Conservation (phyloP, 2,113 vertebrate species). For the Corythoichthys haematopterus region DNA sequence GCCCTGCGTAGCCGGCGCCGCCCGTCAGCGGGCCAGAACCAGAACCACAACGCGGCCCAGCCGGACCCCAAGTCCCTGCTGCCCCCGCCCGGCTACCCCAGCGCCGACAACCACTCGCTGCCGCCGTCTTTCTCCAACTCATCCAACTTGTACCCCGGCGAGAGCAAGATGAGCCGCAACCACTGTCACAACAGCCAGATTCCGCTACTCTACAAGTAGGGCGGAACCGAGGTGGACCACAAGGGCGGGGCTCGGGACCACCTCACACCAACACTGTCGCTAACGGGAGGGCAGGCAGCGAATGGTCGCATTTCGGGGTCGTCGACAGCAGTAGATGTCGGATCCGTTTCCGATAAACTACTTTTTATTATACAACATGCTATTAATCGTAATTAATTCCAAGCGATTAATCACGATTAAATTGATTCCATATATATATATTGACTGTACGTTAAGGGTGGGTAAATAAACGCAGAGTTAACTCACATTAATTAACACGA, state of each 20-base stretch:
- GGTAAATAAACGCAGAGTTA: no score
- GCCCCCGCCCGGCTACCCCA: conserved; percentile 74
- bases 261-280: not conserved
- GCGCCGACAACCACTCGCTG: conserved; percentile 73
- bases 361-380: no score
- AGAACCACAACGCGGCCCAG: conserved; percentile 71
- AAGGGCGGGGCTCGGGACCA: not conserved
- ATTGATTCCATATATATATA: no score
- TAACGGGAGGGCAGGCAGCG: no score
- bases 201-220: conserved; percentile 85
- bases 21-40: conserved; percentile 70
- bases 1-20: conserved; percentile 82
- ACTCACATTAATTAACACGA: no score
- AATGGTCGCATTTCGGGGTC: no score
- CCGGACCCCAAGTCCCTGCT: conserved; percentile 71
- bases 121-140: conserved; percentile 76
- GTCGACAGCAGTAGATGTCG: no score
- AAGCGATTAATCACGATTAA: no score
- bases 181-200: conserved; percentile 90
- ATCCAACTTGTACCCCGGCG: conserved; percentile 76
- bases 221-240: not conserved
- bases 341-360: no score
- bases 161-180: conserved; percentile 83
- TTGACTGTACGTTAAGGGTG: no score
- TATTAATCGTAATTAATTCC: no score